A percentile compares a stretch with the other conserved stretches of the same genome.
These are phyloP conservation scores for Nesospiza acunhae DNA, from an alignment of 2,113 vertebrate species.

Conservation along the genomic window DNA sequence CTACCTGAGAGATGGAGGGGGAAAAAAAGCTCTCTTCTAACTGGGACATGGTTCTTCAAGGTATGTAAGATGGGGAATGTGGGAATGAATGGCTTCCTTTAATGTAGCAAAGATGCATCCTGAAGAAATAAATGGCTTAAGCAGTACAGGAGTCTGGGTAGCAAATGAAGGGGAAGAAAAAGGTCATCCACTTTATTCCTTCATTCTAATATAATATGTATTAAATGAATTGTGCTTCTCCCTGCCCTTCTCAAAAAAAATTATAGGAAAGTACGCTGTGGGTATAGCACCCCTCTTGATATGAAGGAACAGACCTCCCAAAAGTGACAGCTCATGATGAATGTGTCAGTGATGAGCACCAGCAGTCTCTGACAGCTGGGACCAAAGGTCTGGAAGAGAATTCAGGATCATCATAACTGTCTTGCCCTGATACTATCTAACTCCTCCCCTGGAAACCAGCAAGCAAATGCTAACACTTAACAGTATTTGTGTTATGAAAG, in stretches of 20 bases:
- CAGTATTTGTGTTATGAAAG: neutral
- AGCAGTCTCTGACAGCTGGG: neutral
- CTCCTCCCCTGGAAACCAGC: slow-evolving; percentile 38
- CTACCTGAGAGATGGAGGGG: neutral
- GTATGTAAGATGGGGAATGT: neutral
- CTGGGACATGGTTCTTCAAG: neutral
- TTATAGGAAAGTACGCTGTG: neutral
- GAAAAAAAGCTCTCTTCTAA: neutral
- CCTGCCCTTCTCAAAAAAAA: neutral
- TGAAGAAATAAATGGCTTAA: neutral
- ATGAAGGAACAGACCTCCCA: neutral
- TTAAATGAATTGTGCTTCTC: neutral
- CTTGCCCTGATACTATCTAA: slow-evolving; percentile 30
- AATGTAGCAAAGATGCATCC: neutral
- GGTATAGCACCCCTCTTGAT: neutral
- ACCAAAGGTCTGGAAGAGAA: neutral
- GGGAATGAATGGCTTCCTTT: neutral
- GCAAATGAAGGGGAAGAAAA: neutral
- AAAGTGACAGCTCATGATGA: neutral
- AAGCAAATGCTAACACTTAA: slow-evolving; percentile 34
- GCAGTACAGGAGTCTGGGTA: neutral
- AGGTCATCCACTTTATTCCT: neutral
- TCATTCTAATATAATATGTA: neutral
- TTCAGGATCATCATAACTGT: neutral
- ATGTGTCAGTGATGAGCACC: neutral